Evolutionary conservation across 2,113 vertebrate genomes (phyloP).

Genomic region (Forbesichthys papilliferus): DNA sequence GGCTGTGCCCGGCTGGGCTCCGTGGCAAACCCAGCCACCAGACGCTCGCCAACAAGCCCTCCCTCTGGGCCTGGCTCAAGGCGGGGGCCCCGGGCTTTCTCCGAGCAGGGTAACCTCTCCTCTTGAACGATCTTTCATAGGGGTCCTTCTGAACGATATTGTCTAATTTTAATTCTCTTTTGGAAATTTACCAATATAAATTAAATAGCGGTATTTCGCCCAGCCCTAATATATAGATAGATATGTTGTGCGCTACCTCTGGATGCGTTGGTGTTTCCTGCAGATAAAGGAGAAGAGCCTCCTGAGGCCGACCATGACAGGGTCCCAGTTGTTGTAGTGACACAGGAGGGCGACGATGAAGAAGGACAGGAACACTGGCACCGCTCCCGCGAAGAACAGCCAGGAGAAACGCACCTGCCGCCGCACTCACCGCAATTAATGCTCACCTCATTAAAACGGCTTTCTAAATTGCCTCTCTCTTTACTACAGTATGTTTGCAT

Average conservation of each 20-base stretch:
- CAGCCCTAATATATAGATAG: background rate
- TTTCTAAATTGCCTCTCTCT: background rate
- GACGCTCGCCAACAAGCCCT: too few species aligned
- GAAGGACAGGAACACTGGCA: conserved; percentile 95
- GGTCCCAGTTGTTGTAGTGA: conserved; percentile 99
- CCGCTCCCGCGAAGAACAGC: conserved; percentile 91
- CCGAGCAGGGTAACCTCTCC: too few species aligned
- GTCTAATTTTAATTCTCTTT: too few species aligned
- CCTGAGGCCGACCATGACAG: conserved; percentile 91
- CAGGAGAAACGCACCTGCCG: conserved; percentile 92
- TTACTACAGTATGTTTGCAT: too few species aligned
- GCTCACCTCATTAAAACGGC: background rate
- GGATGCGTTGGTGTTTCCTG: conserved; percentile 85
- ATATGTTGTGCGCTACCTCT: conserved; percentile 77
- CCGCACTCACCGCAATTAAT: background rate
- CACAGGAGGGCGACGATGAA: conserved; percentile 89
- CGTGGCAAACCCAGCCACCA: too few species aligned
- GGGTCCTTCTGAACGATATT: too few species aligned
- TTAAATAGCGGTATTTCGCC: background rate
- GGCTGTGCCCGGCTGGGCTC: too few species aligned
- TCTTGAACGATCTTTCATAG: too few species aligned
- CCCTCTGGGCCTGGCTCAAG: too few species aligned
- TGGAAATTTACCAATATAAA: background rate
- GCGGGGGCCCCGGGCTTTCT: too few species aligned
- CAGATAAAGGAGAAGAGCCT: conserved; percentile 91